Evolutionary conservation across 2,797 vertebrate genomes (phyloP).

Genomic region (Sibirionetta formosa): DNA sequence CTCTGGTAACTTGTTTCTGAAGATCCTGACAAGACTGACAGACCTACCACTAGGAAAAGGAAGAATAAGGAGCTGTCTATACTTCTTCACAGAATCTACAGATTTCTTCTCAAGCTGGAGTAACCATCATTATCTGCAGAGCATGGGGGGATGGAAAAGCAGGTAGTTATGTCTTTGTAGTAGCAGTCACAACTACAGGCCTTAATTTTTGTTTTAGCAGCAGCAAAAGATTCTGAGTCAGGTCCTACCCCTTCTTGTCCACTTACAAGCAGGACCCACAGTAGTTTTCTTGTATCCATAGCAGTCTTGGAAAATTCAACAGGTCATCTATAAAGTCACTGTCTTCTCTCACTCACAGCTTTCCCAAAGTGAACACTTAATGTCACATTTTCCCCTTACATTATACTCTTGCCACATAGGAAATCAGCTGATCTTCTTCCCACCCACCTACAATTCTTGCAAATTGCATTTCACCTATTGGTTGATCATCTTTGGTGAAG

Average conservation of each 20-base stretch:
- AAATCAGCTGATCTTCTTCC: background rate
- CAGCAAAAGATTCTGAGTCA: background rate
- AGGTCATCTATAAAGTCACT: background rate
- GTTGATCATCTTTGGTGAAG: background rate
- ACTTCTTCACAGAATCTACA: background rate
- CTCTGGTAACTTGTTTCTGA: background rate
- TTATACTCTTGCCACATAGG: background rate
- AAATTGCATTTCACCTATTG: background rate
- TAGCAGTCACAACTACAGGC: background rate
- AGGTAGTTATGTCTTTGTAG: background rate
- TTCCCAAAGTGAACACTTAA: background rate
- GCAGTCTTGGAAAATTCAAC: background rate
- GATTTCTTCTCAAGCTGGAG: background rate
- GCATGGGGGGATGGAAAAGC: background rate
- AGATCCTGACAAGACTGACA: background rate
- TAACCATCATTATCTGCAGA: background rate
- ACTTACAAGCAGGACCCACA: background rate
- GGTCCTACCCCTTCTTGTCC: background rate
- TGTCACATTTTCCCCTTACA: background rate
- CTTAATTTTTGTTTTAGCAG: background rate
- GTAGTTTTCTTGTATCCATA: background rate
- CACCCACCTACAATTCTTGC: background rate
- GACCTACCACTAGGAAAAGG: fast-evolving
- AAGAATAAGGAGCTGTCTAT: background rate
- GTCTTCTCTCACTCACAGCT: background rate